These are phyloP conservation scores for Athalia circularis DNA, from an alignment of 2,888 invertebrate genomes.

Conservation along the genomic window DNA sequence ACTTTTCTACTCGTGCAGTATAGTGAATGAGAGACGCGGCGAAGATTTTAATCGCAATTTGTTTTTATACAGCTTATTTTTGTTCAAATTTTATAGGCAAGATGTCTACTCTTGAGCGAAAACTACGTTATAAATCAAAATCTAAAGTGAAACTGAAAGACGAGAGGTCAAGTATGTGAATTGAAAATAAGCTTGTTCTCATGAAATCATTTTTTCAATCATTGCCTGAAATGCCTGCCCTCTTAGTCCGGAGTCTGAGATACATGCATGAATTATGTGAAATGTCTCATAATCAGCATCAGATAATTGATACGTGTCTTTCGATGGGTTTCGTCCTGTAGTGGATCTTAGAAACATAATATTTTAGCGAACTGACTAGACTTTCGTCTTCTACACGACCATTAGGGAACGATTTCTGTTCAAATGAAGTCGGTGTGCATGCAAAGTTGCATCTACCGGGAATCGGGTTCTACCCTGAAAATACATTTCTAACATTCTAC, in stretches of 20 bases:
- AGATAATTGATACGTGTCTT: constrained; percentile 4
- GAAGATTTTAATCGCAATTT: not conserved
- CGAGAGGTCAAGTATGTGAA: constrained; percentile 71
- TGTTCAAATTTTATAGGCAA: constrained; percentile 66
- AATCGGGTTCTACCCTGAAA: not conserved
- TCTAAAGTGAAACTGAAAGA: constrained; percentile 66
- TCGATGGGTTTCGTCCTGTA: constrained; percentile 14
- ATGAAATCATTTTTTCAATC: constrained; percentile 10
- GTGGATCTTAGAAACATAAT: not conserved
- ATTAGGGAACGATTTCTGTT: not conserved
- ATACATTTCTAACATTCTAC: not conserved
- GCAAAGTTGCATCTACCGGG: constrained; percentile 30
- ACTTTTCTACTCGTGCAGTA: not conserved
- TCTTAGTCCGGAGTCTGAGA: constrained; percentile 1
- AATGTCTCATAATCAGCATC: not conserved
- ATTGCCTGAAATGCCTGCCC: constrained; percentile 39
- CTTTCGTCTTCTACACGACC: constrained; percentile 9
- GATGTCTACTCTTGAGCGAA: constrained; percentile 70
- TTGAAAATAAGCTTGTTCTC: constrained; percentile 50
- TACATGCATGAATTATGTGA: constrained; percentile 28
- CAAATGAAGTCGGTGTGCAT: constrained; percentile 42
- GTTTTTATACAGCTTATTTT: constrained; percentile 12
- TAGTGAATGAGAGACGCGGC: not conserved
- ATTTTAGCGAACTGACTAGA: constrained; percentile 1
- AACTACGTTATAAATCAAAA: constrained; percentile 64